Evolutionary conservation across 2,113 vertebrate species (phyloP), one percentile per base, ranked within the genome.

Genomic region (Ascaphus truei): DNA sequence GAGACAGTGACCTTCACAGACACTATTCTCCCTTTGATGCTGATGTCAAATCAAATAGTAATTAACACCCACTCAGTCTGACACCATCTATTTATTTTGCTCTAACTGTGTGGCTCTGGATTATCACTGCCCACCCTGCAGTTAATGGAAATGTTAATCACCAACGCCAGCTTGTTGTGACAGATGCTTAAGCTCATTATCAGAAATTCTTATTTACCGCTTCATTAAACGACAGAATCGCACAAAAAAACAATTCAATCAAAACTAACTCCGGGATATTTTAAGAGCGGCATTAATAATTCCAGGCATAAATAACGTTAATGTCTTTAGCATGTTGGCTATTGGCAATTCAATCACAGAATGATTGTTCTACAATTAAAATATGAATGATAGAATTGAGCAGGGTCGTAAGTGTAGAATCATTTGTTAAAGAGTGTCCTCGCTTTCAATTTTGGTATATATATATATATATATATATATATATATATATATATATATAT

Each of bases 201-300:
- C 90, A 92, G 87, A 90, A 88, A 89, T 86, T 91, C 91, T 92
- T 91, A 93, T 92, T 93, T 93, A 92, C 91, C 87, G 90, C 92
- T 91, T 90, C 92, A 92, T 93, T 93, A 93, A 85, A 86, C 86
- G 85, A 85, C 88, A 87, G 85, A 88, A 88, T 82, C 85, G 47
- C 85, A 87, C 53, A 81, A 78, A 84, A 81, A 80, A 77, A 84
- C 83, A 84, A 88, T 87, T 89, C 90, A 88, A 87, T 87, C 89
- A 84, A 90, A 86, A 88, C 85, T 84, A 86, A 89, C 88, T 84
- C 83, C 87, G 87, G 87, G 84, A 84, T 83, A 84, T 88, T 89
- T 85, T 85, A 88, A 87, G 84, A 85, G 83, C 82, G 75, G 75
- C 86, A 87, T 87, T 87, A 88, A 88, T 87, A 90, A 89, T 79